Percentiles rank a stretch among this genome's conserved stretches.
Conservation (phyloP, 2,888 invertebrate genomes). For the Ischnus inquisitorius region DNA sequence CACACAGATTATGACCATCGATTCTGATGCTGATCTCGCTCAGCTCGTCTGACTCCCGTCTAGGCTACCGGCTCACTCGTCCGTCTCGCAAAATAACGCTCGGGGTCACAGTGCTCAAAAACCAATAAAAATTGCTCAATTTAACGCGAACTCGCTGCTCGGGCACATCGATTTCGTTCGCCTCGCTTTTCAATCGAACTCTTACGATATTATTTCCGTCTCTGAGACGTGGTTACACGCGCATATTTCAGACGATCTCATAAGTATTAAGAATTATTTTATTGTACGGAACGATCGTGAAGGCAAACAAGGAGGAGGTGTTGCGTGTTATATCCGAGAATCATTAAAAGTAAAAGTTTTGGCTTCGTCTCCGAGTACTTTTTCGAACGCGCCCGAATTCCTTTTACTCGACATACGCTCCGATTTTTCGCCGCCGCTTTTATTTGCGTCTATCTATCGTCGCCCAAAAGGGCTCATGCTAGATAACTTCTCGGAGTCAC, state of each 20-base stretch:
- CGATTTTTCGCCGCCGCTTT: background rate
- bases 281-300: too few species aligned
- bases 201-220: conserved; percentile 25
- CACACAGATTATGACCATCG: background rate
- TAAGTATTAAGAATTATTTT: conserved; percentile 15
- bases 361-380: too few species aligned
- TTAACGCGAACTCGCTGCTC: too few species aligned
- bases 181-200: background rate
- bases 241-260: background rate
- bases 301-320: conserved; percentile 29
- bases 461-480: conserved; percentile 28
- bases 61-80: too few species aligned
- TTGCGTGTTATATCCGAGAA: conserved; percentile 45
- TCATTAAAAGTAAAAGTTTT: conserved; percentile 41
- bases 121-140: background rate
- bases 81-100: too few species aligned
- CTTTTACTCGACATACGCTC: conserved; percentile 3
- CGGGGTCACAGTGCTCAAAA: background rate
- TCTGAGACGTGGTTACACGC: conserved; percentile 29
- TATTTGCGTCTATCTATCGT: too few species aligned
- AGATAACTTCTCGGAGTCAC: background rate
- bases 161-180: too few species aligned
- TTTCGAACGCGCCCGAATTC: conserved; percentile 42
- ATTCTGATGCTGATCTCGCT: background rate
- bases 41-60: background rate